A percentile compares a stretch with the other conserved stretches of the same genome.
phyloP scores from a whole-genome alignment of 2,888 invertebrate genomes.

The Stomorhina lunata region DNA sequence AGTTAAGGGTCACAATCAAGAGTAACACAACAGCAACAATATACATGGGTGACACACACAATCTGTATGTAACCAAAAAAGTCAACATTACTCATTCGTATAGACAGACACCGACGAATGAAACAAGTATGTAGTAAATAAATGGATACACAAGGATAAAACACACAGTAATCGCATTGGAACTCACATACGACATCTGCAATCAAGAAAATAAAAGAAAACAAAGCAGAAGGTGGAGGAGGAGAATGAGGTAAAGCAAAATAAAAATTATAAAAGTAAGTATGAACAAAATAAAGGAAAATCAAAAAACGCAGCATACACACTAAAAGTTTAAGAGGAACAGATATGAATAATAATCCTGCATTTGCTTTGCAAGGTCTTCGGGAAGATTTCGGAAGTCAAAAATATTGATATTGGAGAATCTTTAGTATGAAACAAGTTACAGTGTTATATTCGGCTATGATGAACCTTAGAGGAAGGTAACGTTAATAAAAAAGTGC shows the following conservation, averaged over 20 bases:
- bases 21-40: constrained; percentile 4
- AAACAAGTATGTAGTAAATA: constrained; percentile 36
- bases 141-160: constrained; percentile 60
- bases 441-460: too few species aligned
- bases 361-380: too few species aligned
- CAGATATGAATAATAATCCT: too few species aligned
- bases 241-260: constrained; percentile 40
- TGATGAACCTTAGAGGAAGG: too few species aligned
- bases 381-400: too few species aligned
- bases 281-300: constrained; percentile 33
- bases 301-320: constrained; percentile 55
- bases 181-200: too few species aligned
- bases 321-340: constrained; percentile 39
- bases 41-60: constrained; percentile 11
- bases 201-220: constrained; percentile 40
- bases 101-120: constrained; percentile 4
- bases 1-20: constrained; percentile 23
- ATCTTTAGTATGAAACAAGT: too few species aligned
- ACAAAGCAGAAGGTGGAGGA: constrained; percentile 52
- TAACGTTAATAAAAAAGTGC: too few species aligned
- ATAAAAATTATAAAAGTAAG: constrained; percentile 35
- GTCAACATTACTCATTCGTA: constrained; percentile 38
- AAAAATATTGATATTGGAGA: too few species aligned
- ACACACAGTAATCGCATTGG: constrained; percentile 24
- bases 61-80: background rate